These are phyloP conservation scores for Dryobota labecula DNA, from an alignment of 2,888 invertebrate genomes.

Conservation along the genomic window DNA sequence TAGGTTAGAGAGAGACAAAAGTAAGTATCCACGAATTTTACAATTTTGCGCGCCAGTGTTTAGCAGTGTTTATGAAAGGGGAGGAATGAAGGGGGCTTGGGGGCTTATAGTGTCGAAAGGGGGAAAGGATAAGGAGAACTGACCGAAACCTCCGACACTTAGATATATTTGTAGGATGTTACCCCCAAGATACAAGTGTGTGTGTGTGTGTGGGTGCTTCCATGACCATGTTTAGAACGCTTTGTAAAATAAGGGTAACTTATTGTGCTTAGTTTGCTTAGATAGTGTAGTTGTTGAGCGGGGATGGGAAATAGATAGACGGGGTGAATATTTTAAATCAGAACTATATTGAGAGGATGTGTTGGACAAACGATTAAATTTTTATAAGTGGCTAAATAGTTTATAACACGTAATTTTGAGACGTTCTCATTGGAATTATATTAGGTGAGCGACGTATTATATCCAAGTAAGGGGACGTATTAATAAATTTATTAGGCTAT, in stretches of 20 bases:
- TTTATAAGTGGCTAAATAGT: neutral
- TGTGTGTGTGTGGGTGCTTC: constrained; percentile 60
- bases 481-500: neutral
- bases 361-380: neutral
- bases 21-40: constrained; percentile 81
- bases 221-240: constrained; percentile 80
- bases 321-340: constrained; percentile 31
- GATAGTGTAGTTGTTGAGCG: constrained; percentile 53
- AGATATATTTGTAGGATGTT: constrained; percentile 85
- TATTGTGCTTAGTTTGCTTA: constrained; percentile 71
- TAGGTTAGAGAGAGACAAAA: constrained; percentile 80
- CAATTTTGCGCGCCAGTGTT: constrained; percentile 87
- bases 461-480: neutral
- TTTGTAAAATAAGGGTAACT: constrained; percentile 80
- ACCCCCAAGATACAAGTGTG: constrained; percentile 81
- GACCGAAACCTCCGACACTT: constrained; percentile 85
- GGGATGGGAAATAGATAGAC: constrained; percentile 13
- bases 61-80: constrained; percentile 87
- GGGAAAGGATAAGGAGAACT: constrained; percentile 86
- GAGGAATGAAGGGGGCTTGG: constrained; percentile 60
- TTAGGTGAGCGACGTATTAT: neutral
- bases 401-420: neutral
- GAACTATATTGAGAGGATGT: constrained; percentile 1
- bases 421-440: neutral
- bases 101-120: constrained; percentile 83